Base-by-base conservation (phyloP, 2,797 vertebrate species). In the Somateria mollissima region DNA sequence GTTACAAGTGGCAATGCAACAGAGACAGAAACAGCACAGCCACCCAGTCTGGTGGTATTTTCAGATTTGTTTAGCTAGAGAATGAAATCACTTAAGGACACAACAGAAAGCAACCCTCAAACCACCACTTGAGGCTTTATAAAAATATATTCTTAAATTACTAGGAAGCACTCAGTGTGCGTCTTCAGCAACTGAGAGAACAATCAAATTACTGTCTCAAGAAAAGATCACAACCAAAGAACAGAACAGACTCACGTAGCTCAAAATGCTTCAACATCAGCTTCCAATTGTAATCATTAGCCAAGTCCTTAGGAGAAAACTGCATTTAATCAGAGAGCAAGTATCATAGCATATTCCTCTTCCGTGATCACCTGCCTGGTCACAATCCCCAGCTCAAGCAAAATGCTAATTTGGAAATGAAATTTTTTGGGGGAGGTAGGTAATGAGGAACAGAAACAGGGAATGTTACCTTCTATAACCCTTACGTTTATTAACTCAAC, bases 91-190 rank as follows among this genome's bases (percentile, higher is more conserved):
- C 45, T 88, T 69, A 22, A n/a, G 36, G 64, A 64, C 65, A 73
- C 8, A 30, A 16, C 30, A 87, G 30, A 81, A 88, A 62, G 64
- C 32, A 87, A 71, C 71, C 27, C 14, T 41, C 28, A 94, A 96
- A 91, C 45, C 47, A 66, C 78, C 84, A 22, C 71, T 67, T 70
- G 64, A 79, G 47, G 81, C 56, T 94, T 89, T 66, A 56, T 18
- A 89, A 96, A 95, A 95, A 82, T 36, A 70, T 1, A 90, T 16
- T 45, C 47, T 82, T 84, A 79, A 84, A 87, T 85, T 83, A 76
- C 64, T n/a, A 27, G 62, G 70, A 84, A 87, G 53, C 73, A 82
- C 51, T 25, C 34, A 56, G 34, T 11, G 11, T 36, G n/a, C 37
- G 17, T 41, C 74, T 66, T 89, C 34, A 79, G 12, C n/a, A 76